Evolutionary conservation across 2,797 vertebrate species (phyloP).

Genomic region (Dipus sagitta): DNA sequence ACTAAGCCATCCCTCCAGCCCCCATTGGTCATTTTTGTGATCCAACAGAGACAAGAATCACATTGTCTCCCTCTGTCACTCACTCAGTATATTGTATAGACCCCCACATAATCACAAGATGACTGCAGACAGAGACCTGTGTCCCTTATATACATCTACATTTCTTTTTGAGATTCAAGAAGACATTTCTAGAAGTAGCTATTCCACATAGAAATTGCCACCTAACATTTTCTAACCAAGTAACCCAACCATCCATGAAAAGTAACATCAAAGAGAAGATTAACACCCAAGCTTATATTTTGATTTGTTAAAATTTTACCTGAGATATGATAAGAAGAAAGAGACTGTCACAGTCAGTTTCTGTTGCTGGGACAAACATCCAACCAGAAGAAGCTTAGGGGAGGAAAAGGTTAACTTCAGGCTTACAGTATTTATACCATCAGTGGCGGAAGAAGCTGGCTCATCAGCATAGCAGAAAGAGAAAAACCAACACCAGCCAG

Average conservation of each 20-base stretch:
- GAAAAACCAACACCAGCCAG: too few relatives aligned
- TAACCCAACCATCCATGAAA: not conserved
- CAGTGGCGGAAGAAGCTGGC: too few relatives aligned
- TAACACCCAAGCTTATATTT: not conserved
- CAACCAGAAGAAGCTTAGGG: too few relatives aligned
- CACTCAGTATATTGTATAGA: not conserved
- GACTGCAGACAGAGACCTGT: not conserved
- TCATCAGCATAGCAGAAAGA: too few relatives aligned
- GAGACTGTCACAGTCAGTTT: not conserved
- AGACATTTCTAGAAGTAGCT: not conserved
- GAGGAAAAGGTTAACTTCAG: too few relatives aligned
- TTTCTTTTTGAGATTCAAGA: not conserved
- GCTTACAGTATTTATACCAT: too few relatives aligned
- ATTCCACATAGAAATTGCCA: not conserved
- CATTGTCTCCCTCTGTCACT: not conserved
- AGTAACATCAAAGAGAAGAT: not conserved
- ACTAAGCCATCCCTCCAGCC: too few relatives aligned
- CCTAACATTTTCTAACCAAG: conserved; percentile 8
- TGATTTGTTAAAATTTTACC: not conserved
- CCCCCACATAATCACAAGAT: not conserved
- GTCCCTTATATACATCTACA: not conserved
- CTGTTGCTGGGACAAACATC: too few relatives aligned
- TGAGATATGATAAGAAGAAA: not conserved
- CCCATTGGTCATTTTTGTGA: not conserved
- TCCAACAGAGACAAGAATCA: not conserved